These are phyloP conservation scores for Conus ventricosus DNA, from an alignment of 1,140 invertebrate genomes.

Conservation along the genomic window DNA sequence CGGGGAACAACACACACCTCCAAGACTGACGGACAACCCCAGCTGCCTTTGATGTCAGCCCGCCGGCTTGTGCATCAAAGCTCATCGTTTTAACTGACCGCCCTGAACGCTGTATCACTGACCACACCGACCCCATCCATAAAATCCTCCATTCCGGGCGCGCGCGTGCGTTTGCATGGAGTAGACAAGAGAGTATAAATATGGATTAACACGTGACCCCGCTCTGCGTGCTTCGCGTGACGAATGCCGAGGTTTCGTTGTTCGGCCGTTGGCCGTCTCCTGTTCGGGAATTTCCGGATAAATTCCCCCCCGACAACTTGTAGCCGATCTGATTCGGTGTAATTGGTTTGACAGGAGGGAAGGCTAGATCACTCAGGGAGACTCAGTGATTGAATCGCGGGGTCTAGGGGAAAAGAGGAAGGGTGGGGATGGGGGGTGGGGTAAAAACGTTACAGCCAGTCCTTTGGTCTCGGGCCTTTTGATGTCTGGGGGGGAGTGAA, in stretches of 20 bases:
- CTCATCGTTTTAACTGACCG: neutral
- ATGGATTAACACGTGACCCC: neutral
- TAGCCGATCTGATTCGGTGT: neutral
- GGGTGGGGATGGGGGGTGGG: neutral
- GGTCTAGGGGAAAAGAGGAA: too few relatives aligned
- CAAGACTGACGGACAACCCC: too few relatives aligned
- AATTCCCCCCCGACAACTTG: neutral
- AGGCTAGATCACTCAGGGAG: too few relatives aligned
- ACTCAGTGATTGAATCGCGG: too few relatives aligned
- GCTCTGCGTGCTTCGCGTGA: neutral
- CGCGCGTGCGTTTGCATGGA: neutral
- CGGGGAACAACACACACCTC: too few relatives aligned
- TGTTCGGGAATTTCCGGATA: conserved; percentile 2
- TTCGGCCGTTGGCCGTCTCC: neutral
- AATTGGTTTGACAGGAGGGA: neutral
- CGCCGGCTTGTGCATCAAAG: neutral
- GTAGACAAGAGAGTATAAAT: neutral
- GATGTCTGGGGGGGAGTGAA: neutral
- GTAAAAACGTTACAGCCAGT: neutral
- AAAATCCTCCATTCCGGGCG: neutral
- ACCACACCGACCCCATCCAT: neutral
- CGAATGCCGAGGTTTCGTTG: neutral
- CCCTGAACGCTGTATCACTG: neutral
- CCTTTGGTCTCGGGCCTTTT: neutral
- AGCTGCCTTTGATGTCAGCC: too few relatives aligned